Evolutionary conservation across 2,888 invertebrate genomes (phyloP).

Genomic region (Drosophila affinis): DNA sequence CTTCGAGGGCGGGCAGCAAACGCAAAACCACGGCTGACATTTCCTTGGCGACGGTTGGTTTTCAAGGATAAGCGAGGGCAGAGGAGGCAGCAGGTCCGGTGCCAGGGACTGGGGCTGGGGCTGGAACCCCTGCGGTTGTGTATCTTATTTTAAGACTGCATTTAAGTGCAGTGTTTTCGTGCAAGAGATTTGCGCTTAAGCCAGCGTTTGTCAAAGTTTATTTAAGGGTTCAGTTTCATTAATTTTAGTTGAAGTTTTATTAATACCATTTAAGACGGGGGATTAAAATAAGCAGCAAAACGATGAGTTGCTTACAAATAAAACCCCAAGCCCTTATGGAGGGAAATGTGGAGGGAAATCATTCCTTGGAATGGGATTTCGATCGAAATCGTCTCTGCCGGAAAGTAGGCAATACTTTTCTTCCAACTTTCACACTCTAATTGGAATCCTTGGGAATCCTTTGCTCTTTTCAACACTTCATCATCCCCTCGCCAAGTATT

Average conservation of each 20-base stretch:
- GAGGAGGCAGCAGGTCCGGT: background rate
- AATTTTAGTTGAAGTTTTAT: constrained; percentile 28
- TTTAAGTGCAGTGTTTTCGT: constrained; percentile 33
- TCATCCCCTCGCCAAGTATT: constrained; percentile 17
- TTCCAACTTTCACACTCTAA: background rate
- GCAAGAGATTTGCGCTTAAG: constrained; percentile 29
- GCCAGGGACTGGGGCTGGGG: no score
- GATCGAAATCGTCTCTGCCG: background rate
- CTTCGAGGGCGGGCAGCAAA: constrained; percentile 31
- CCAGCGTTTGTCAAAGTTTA: constrained; percentile 38
- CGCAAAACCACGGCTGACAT: constrained; percentile 65
- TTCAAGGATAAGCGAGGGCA: constrained; percentile 26
- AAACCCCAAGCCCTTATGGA: no score
- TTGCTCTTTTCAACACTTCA: background rate
- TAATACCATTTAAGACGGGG: constrained; percentile 15
- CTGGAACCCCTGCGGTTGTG: constrained; percentile 17
- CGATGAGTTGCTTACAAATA: no score
- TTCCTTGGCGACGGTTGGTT: constrained; percentile 58
- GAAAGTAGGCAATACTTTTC: constrained; percentile 7
- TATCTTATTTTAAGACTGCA: constrained; percentile 28
- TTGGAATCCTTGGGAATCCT: background rate
- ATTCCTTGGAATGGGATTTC: background rate
- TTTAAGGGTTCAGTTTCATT: constrained; percentile 29
- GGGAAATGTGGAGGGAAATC: background rate
- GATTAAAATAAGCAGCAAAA: background rate